These are phyloP conservation scores for Hepsetus odoe DNA, from an alignment of 2,113 vertebrate species.

Conservation along the genomic window DNA sequence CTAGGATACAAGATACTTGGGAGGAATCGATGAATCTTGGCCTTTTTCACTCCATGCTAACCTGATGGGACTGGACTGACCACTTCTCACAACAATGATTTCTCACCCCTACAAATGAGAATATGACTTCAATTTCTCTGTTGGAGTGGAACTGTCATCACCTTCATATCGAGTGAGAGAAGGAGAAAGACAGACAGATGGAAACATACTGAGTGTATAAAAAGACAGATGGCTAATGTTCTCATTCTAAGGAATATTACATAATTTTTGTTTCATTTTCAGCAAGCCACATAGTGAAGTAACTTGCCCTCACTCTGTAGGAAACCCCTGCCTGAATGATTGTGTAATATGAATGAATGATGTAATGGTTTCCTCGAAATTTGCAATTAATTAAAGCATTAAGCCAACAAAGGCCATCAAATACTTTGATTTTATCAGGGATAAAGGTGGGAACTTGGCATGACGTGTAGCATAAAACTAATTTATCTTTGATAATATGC, in stretches of 20 bases:
- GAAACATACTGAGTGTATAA: not conserved
- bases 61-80: constrained; percentile 41
- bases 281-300: not conserved
- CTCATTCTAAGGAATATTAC: not conserved
- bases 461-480: not conserved
- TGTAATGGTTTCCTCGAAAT: not conserved
- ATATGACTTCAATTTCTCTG: constrained; percentile 44
- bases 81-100: constrained; percentile 45
- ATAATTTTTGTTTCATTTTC: not conserved
- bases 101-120: constrained; percentile 46
- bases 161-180: not conserved
- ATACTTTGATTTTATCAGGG: not conserved
- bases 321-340: not conserved
- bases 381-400: too few species aligned
- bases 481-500: too few species aligned
- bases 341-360: constrained; percentile 4
- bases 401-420: not conserved
- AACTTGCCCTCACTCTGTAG: not conserved
- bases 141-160: constrained; percentile 38
- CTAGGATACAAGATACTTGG: constrained; percentile 51
- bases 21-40: constrained; percentile 47
- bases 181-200: constrained; percentile 3
- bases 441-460: not conserved
- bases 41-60: constrained; percentile 40
- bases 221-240: not conserved